These are phyloP conservation scores for Norana najaformis DNA, from an alignment of 2,888 invertebrate species.

Conservation along the genomic window DNA sequence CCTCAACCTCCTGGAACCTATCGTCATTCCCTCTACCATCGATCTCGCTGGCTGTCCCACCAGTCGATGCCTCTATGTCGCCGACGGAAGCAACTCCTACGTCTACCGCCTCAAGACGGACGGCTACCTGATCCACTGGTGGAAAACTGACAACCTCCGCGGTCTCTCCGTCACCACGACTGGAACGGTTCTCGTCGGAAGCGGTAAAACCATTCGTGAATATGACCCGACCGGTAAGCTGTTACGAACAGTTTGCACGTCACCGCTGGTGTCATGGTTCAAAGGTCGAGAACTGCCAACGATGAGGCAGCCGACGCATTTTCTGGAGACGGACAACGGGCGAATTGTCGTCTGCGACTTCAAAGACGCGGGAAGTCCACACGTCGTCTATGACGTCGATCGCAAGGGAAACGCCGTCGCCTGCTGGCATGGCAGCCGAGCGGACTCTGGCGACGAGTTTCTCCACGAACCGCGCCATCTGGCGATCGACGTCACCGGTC, in stretches of 20 bases:
- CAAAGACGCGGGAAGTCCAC: not conserved
- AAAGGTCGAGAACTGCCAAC: not conserved
- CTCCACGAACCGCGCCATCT: slow-evolving; percentile 14
- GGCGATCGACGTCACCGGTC: slow-evolving; percentile 23
- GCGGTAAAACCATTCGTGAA: not conserved
- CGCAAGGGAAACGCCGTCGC: not conserved
- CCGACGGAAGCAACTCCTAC: not conserved
- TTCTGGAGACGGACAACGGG: not conserved
- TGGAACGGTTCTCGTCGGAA: not conserved
- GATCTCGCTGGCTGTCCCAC: not conserved
- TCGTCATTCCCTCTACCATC: not conserved
- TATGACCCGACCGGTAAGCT: not conserved
- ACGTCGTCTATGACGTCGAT: slow-evolving; percentile 15
- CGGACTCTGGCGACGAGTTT: not conserved
- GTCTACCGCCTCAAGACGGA: not conserved
- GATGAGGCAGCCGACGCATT: not conserved
- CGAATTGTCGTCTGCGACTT: not conserved
- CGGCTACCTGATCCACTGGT: slow-evolving; percentile 6
- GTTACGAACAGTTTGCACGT: not conserved
- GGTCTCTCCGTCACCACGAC: not conserved
- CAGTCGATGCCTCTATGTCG: not conserved
- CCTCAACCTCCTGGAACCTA: not conserved
- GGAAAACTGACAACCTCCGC: not conserved
- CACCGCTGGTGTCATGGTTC: not conserved
- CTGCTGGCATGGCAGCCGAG: not conserved